phyloP scores from a whole-genome alignment of 2,797 vertebrate species.

The Scomberomorus guttatus region DNA sequence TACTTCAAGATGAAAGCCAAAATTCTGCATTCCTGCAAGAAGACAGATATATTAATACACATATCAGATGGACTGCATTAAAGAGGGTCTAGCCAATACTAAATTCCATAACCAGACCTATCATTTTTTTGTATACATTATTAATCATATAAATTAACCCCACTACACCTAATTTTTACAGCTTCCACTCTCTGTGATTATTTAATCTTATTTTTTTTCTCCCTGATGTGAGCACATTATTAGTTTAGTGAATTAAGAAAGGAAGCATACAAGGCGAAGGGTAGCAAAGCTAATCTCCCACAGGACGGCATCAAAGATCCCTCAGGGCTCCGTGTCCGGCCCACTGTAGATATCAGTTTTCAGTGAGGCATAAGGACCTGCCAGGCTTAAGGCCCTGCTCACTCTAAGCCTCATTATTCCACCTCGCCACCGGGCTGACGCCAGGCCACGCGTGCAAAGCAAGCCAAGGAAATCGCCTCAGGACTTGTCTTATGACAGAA shows the following conservation, averaged over 20 bases:
- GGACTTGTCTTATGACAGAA: conserved; percentile 81
- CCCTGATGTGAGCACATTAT: conserved; percentile 56
- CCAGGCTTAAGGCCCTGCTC: conserved; percentile 66
- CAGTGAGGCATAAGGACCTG: conserved; percentile 65
- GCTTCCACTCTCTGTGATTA: conserved; percentile 44
- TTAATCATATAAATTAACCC: conserved; percentile 27
- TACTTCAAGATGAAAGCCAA: conserved; percentile 5
- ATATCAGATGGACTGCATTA: conserved; percentile 18
- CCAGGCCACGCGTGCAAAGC: conserved; percentile 85
- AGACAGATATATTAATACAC: not conserved
- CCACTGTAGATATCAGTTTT: conserved; percentile 76
- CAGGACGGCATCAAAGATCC: conserved; percentile 69
- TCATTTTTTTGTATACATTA: conserved; percentile 16
- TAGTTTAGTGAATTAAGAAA: conserved; percentile 73
- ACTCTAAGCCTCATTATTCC: conserved; percentile 78
- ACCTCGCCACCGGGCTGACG: conserved; percentile 80
- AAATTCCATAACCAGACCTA: conserved; percentile 1
- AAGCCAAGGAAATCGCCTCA: conserved; percentile 84
- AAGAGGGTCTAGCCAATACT: not conserved
- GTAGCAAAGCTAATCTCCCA: conserved; percentile 73
- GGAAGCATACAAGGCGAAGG: conserved; percentile 68
- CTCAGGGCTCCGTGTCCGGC: conserved; percentile 70
- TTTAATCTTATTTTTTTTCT: conserved; percentile 40
- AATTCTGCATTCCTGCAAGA: conserved; percentile 14
- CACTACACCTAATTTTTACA: conserved; percentile 29